Base-by-base conservation (phyloP, 2,113 vertebrate genomes). In the Grallaria varia region DNA sequence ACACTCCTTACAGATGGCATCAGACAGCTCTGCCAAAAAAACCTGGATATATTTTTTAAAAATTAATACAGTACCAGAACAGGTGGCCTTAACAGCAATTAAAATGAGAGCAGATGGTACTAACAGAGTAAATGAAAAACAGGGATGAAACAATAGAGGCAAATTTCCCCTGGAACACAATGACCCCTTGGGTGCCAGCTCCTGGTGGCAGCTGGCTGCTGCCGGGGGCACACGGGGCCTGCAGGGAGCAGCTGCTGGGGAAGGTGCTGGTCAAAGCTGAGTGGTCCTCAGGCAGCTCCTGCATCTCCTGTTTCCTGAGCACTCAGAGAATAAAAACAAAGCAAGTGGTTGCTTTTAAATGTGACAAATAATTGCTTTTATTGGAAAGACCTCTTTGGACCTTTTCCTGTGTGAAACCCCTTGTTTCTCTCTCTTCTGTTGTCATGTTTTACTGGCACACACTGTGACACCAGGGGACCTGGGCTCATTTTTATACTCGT, bases 401-500 rank as follows among this genome's bases (percentile, higher is more conserved):
- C 60, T 94, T 66, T 52, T 58, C 59, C 13, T 30, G 27, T 77
- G 40, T 8, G 6, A 67, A 79, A 90, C 58, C 85, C 66, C 2
- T 1, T 1, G 1, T 73, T 79, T 86, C 31, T 76, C 78, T 55
- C 25, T 58, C 67, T 73, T 89, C 49, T 85, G 3, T 60, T 76
- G 64, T 82, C 6, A 3, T 81, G 31, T 71, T 93, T 86, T 93
- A 84, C 66, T 95, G 94, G 67, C 62, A 87, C 33, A 68, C 79
- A 89, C 93, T 97, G 85, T 97, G 96, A 97, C 35, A 6, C 72
- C 74, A 79, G 76, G 92, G 85, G 71, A 95, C 93, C 58, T 64
- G 45, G 67, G 71, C 49, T 90, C 42, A 82, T 89, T 95, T 95
- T 96, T 92, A 63, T 94, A 94, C 83, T 93, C 35, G 3, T 91